These are phyloP conservation scores for Sebastes variabilis DNA, from an alignment of 2,797 vertebrate species.

Conservation along the genomic window DNA sequence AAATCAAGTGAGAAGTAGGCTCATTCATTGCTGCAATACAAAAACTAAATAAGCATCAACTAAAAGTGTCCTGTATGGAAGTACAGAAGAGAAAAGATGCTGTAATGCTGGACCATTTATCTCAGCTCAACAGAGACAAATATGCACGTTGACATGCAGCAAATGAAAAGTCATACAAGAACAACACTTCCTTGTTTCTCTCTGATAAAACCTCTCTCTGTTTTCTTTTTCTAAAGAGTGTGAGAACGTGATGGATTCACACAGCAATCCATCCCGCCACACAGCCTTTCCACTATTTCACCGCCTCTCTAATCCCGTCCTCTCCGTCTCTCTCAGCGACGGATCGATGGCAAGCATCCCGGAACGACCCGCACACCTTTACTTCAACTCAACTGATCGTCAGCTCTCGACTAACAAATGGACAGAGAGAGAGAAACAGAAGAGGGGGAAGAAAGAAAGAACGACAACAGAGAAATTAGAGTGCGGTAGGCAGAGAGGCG, in stretches of 20 bases:
- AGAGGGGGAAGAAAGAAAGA: neutral
- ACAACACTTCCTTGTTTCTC: slow-evolving; percentile 26
- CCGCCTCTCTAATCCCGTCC: slow-evolving; percentile 38
- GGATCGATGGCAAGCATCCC: slow-evolving; percentile 42
- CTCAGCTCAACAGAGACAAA: slow-evolving; percentile 13
- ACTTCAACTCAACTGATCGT: slow-evolving; percentile 34
- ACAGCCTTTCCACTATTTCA: slow-evolving; percentile 30
- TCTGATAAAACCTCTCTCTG: slow-evolving; percentile 8
- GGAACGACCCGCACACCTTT: slow-evolving; percentile 24
- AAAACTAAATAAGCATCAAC: neutral
- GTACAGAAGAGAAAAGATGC: neutral
- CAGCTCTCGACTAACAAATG: slow-evolving; percentile 27
- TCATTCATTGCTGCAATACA: no score
- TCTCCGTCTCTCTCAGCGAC: slow-evolving; percentile 3
- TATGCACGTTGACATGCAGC: slow-evolving; percentile 7
- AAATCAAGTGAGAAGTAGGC: no score
- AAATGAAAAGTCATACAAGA: slow-evolving; percentile 35
- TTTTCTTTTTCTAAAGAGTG: neutral
- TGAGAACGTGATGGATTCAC: slow-evolving; percentile 43
- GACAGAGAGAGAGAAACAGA: neutral
- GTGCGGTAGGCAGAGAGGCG: slow-evolving; percentile 8
- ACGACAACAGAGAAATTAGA: slow-evolving; percentile 30
- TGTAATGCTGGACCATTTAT: neutral
- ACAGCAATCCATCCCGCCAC: slow-evolving; percentile 45
- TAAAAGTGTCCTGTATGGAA: neutral